Evolutionary conservation across 2,797 vertebrate species (phyloP).

Genomic region (Lycodopsis pacificus): DNA sequence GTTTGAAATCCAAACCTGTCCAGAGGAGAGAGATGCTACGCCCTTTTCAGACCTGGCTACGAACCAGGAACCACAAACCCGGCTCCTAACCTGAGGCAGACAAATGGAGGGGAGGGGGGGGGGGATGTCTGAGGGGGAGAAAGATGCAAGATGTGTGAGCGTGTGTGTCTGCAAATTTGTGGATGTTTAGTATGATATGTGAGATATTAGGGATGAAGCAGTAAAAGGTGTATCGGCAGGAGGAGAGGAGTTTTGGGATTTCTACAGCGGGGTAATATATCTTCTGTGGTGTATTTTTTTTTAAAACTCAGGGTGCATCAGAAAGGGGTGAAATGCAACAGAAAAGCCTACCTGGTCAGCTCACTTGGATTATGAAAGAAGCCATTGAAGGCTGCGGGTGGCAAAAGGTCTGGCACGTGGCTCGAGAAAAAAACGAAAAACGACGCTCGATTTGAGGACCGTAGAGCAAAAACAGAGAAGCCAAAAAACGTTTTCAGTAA

Average conservation of each 20-base stretch:
- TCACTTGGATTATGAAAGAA: slow-evolving; percentile 74
- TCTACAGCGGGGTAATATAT: slow-evolving; percentile 12
- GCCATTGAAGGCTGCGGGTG: slow-evolving; percentile 77
- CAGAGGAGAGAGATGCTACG: slow-evolving; percentile 63
- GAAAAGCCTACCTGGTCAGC: slow-evolving; percentile 56
- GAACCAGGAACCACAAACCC: slow-evolving; percentile 67
- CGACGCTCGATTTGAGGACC: slow-evolving; percentile 70
- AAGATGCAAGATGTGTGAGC: neutral
- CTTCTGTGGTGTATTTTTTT: slow-evolving; percentile 23
- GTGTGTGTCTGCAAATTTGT: neutral
- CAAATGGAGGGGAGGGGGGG: slow-evolving; percentile 31
- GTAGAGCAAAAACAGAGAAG: slow-evolving; percentile 73
- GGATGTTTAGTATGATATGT: neutral
- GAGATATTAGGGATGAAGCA: slow-evolving; percentile 13
- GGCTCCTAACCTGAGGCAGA: slow-evolving; percentile 50
- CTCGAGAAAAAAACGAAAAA: slow-evolving; percentile 68
- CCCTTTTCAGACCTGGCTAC: slow-evolving; percentile 67
- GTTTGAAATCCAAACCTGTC: slow-evolving; percentile 83
- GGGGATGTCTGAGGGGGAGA: neutral
- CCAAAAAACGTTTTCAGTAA: slow-evolving; percentile 72
- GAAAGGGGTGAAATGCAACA: slow-evolving; percentile 36
- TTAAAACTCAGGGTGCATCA: slow-evolving; percentile 43
- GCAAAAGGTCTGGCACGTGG: slow-evolving; percentile 74
- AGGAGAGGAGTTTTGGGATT: neutral
- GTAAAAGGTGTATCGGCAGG: neutral